These are phyloP conservation scores for Petrocephalus zakoni DNA, from an alignment of 2,113 vertebrate genomes.

Conservation along the genomic window DNA sequence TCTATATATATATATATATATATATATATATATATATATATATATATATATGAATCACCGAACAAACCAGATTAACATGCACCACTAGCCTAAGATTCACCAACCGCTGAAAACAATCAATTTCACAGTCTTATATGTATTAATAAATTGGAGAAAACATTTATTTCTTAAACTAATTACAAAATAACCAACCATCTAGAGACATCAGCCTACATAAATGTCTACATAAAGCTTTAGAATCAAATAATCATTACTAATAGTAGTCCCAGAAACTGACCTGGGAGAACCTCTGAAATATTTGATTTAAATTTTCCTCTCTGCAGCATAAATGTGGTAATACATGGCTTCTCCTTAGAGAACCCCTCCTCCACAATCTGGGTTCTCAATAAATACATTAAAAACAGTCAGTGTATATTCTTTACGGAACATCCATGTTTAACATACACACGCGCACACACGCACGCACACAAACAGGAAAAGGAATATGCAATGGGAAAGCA, in stretches of 20 bases:
- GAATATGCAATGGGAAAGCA: neutral
- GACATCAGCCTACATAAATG: slow-evolving; percentile 44
- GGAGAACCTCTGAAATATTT: slow-evolving; percentile 32
- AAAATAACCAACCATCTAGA: slow-evolving; percentile 64
- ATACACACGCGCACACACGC: slow-evolving; percentile 7
- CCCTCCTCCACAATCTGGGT: slow-evolving; percentile 49
- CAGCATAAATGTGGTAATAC: slow-evolving; percentile 51
- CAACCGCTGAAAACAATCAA: slow-evolving; percentile 72
- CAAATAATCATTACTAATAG: slow-evolving; percentile 66
- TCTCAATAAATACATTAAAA: slow-evolving; percentile 47
- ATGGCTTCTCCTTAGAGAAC: slow-evolving; percentile 49
- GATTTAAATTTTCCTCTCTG: slow-evolving; percentile 29
- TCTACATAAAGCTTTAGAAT: slow-evolving; percentile 74
- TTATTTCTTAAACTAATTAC: slow-evolving; percentile 59
- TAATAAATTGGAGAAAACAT: slow-evolving; percentile 22
- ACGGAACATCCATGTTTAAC: slow-evolving; percentile 19
- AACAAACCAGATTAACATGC: slow-evolving; percentile 78
- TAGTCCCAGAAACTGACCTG: slow-evolving; percentile 39
- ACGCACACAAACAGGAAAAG: neutral
- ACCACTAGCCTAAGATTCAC: slow-evolving; percentile 77
- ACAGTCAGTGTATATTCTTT: slow-evolving; percentile 41
- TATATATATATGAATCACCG: slow-evolving; percentile 19
- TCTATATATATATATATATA: no score
- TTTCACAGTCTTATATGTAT: slow-evolving; percentile 67
- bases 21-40: neutral